Percentiles rank a stretch among this genome's conserved stretches.
phyloP scores from a whole-genome alignment of 2,888 invertebrate genomes.

The Xestia ashworthii region DNA sequence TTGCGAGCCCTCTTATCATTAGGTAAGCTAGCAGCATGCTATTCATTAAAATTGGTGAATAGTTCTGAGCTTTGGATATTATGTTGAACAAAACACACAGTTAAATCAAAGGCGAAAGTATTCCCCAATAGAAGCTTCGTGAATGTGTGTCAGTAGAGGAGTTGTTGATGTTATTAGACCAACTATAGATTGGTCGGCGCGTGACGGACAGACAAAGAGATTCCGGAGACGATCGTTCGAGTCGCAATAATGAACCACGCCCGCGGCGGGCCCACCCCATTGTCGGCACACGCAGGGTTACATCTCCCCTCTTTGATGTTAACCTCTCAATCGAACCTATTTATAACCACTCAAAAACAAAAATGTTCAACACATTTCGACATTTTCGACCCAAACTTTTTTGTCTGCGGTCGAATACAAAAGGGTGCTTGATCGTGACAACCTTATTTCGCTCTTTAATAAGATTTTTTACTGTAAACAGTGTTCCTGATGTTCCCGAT shows the following conservation, averaged over 20 bases:
- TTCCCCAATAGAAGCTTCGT: slow-evolving; percentile 3
- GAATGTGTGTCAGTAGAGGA: slow-evolving; percentile 13
- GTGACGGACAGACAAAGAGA: slow-evolving; percentile 83
- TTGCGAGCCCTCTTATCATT: background rate
- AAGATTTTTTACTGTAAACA: slow-evolving; percentile 80
- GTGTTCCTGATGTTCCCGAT: slow-evolving; percentile 80
- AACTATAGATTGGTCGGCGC: slow-evolving; percentile 76
- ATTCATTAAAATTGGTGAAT: background rate
- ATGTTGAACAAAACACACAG: background rate
- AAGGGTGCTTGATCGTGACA: slow-evolving; percentile 74
- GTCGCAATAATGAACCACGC: slow-evolving; percentile 81
- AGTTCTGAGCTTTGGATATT: background rate
- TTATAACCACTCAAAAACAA: slow-evolving; percentile 65
- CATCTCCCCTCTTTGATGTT: slow-evolving; percentile 74
- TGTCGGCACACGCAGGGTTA: slow-evolving; percentile 73
- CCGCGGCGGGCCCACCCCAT: slow-evolving; percentile 71
- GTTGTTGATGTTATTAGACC: slow-evolving; percentile 75
- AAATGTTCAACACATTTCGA: slow-evolving; percentile 50
- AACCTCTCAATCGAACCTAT: slow-evolving; percentile 76
- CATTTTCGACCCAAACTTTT: slow-evolving; percentile 40
- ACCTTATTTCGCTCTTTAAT: slow-evolving; percentile 78
- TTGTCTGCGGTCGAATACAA: slow-evolving; percentile 57
- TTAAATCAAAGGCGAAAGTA: background rate
- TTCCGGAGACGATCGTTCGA: slow-evolving; percentile 75
- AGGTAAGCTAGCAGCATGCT: no score